Base-by-base conservation (phyloP, 2,113 vertebrate species). In the Lepus europaeus region DNA sequence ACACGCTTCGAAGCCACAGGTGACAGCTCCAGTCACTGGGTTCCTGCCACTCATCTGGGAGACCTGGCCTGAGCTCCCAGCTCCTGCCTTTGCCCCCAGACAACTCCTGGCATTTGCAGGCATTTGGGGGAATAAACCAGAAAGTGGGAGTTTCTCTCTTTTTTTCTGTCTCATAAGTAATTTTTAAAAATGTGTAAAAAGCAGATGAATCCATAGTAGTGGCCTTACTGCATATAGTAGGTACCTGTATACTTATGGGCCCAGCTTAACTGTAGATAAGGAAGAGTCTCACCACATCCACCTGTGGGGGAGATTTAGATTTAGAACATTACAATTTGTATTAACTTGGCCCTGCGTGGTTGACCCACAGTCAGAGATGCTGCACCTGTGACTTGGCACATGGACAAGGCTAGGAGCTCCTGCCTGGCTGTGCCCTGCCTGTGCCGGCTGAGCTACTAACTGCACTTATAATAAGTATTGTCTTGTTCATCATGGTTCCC, bases 341-440 rank as follows among this genome's bases (percentile, higher is more conserved):
- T 84, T 64, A 53, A 80, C 70, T 79, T 93, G 96, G 82, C 78
- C 95, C 33, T 0, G 17, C 56, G 23, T 59, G 70, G 45, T 61
- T 92, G 70, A 83, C 22, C 78, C 68, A 25, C 87, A 56, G 78
- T 97, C 87, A 96, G 93, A 95, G 91, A 66, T 68, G 77, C 56
- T 66, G 49, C 77, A 83, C 91, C 49, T 51, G 45, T 73, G 87
- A 91, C 45, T 45, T 59, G 90, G 70, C 69, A 70, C 33, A n/a
- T 49, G 93, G 66, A 20, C 63, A 49, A 69, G 73, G 72, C 10
- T 4, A 36, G 68, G 63, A 69, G 73, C 6, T 0, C 13, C 19
- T 25, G 51, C 39, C 22, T 10, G 9, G 1, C 68, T 53, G 13
- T 19, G 36, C 6, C 68, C 31, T 36, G 11, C 69, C 36, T 20